phyloP scores from a whole-genome alignment of 2,797 vertebrate genomes.

The Acropternis orthonyx region DNA sequence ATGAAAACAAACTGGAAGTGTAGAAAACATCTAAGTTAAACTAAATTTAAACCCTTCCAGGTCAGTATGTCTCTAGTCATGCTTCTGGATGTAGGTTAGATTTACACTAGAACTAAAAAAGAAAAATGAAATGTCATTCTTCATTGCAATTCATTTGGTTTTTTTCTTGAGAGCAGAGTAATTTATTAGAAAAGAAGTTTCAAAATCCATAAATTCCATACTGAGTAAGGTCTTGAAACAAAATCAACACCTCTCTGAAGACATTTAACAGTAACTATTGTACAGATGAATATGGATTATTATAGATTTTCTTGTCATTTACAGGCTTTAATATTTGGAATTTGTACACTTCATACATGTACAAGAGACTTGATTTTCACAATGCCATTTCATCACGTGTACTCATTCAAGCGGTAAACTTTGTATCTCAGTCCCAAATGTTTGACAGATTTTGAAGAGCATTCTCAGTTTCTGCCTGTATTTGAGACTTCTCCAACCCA shows the following conservation, averaged over 20 bases:
- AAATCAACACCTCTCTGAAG: conserved; percentile 15
- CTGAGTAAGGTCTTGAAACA: conserved; percentile 17
- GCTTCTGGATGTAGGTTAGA: neutral
- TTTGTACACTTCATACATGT: neutral
- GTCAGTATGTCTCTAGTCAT: neutral
- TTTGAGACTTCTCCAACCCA: neutral
- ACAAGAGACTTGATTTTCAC: neutral
- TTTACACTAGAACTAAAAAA: neutral
- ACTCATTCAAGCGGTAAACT: neutral
- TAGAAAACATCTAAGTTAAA: neutral
- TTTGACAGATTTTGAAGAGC: neutral
- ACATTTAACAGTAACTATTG: neutral
- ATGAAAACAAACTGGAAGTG: neutral
- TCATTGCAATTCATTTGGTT: neutral
- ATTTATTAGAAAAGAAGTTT: conserved; percentile 15
- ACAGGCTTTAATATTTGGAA: neutral
- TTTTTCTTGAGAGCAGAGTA: neutral
- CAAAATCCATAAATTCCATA: conserved; percentile 38
- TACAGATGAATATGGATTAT: neutral
- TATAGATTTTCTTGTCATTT: neutral
- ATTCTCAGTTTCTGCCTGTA: neutral
- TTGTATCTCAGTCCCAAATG: neutral
- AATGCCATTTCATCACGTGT: neutral
- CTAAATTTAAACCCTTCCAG: neutral
- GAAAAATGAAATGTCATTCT: conserved; percentile 27